Base-by-base conservation (phyloP, 2,797 vertebrate species). In the Cossypha heuglini region DNA sequence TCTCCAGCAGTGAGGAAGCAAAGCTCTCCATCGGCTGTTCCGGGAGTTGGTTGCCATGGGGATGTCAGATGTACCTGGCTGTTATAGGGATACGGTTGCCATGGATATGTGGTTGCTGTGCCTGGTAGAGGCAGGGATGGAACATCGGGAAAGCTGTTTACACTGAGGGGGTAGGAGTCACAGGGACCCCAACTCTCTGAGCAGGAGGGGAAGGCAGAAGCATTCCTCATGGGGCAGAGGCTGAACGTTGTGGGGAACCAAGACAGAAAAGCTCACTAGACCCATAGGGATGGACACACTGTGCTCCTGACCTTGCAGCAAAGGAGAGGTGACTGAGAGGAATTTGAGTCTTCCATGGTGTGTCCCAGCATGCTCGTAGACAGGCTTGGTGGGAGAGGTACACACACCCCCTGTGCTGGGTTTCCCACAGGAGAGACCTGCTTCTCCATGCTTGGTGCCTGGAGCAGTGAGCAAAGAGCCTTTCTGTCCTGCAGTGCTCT, bases 11-110 rank as follows among this genome's bases (percentile, higher is more conserved):
- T 1, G 11, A 84, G 67, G 66, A 91, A 68, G 46, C 3, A 3
- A 81, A 64, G 87, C 69, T 69, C 78, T 75, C 66, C 62, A 37
- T 42, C 3, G 35, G 66, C 86, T 96, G 88, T 93, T 94, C 42
- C 0, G 59, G 74, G 74, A 94, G 43, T 26, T 1, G 2, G 95
- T 96, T 95, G 91, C 91, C 74, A 95, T 93, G 91, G 89, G 52
- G 84, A 96, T 91, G 95, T 96, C 91, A 92, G 88, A 96, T 91
- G 74, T 89, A 96, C 95, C 94, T 96, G 94, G 81, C 91, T 96
- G 96, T 92, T 82, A 94, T 63, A 82, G 94, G 84, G 91, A 94
- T 77, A 92, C 55, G 37, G 95, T 96, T 96, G 84, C 86, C 84
- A 93, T 93, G 91, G 96, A 72, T 78, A 93, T 31, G 10, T 0